Percentiles rank a stretch among this genome's conserved stretches.
These are phyloP conservation scores for Megalonaias nervosa DNA, from an alignment of 1,140 invertebrate species.

Conservation along the genomic window DNA sequence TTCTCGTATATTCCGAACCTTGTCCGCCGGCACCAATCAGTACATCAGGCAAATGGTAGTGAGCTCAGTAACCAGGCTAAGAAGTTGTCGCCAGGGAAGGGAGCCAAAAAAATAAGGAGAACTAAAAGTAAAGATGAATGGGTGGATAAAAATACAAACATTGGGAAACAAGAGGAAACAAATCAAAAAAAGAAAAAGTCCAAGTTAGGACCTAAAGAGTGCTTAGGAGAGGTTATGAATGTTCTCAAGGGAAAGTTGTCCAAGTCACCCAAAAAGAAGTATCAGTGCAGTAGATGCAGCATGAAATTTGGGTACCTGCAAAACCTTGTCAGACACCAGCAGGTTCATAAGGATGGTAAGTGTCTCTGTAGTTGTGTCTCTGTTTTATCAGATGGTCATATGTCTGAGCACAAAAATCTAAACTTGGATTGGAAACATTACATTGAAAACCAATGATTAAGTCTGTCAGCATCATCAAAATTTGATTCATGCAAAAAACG, in stretches of 20 bases:
- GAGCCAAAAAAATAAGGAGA: slow-evolving; percentile 9
- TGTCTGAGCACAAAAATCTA: too few species aligned
- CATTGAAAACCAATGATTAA: too few species aligned
- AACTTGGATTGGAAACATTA: too few species aligned
- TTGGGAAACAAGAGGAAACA: neutral
- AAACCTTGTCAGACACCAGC: neutral
- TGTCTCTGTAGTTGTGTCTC: neutral
- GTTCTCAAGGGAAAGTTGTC: too few species aligned
- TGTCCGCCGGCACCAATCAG: slow-evolving; percentile 60
- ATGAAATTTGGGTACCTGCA: neutral
- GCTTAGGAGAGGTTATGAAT: too few species aligned
- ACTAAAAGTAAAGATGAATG: neutral
- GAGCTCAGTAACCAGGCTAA: neutral
- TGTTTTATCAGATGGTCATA: neutral
- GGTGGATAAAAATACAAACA: neutral
- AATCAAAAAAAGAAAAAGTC: too few species aligned
- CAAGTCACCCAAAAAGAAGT: too few species aligned
- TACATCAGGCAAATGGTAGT: slow-evolving; percentile 44
- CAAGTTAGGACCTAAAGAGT: too few species aligned
- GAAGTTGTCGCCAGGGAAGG: neutral
- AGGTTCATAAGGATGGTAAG: neutral
- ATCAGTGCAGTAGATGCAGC: neutral
- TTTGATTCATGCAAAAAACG: too few species aligned
- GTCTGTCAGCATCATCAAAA: too few species aligned
- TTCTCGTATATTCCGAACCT: slow-evolving; percentile 67